Conservation (phyloP, 2,888 invertebrate species). For the Eugnorisma glareosa region DNA sequence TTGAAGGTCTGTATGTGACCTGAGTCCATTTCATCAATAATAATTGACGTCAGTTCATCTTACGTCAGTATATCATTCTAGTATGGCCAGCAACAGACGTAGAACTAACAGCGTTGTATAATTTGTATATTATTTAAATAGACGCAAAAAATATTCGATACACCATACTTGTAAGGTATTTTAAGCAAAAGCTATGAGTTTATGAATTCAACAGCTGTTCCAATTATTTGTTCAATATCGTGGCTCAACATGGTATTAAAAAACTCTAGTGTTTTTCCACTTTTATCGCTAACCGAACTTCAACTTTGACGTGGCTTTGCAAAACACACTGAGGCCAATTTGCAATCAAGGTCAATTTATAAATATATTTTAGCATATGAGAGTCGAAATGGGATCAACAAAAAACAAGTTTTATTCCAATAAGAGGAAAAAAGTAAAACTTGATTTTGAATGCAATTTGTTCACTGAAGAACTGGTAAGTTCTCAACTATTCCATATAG, state of each 20-base stretch:
- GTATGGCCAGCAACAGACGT: not conserved
- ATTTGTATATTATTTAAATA: not conserved
- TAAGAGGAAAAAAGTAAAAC: not conserved
- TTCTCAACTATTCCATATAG: not conserved
- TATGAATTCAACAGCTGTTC: not conserved
- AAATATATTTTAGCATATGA: not conserved
- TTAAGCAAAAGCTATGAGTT: not conserved
- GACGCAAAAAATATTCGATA: not conserved
- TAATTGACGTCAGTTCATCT: not conserved
- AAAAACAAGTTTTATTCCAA: not conserved
- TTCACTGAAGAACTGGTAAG: not conserved
- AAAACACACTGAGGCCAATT: not conserved
- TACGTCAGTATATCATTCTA: not conserved
- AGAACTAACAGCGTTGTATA: not conserved
- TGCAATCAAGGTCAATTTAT: too few relatives aligned
- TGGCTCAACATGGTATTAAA: not conserved
- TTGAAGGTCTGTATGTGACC: not conserved
- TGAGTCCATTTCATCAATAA: not conserved
- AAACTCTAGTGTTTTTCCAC: not conserved
- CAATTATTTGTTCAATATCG: not conserved
- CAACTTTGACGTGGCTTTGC: not conserved
- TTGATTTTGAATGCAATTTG: not conserved
- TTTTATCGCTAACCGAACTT: not conserved
- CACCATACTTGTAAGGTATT: not conserved
- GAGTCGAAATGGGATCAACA: not conserved